Base-by-base conservation (phyloP, 2,113 vertebrate genomes). In the Electrona antarctica region DNA sequence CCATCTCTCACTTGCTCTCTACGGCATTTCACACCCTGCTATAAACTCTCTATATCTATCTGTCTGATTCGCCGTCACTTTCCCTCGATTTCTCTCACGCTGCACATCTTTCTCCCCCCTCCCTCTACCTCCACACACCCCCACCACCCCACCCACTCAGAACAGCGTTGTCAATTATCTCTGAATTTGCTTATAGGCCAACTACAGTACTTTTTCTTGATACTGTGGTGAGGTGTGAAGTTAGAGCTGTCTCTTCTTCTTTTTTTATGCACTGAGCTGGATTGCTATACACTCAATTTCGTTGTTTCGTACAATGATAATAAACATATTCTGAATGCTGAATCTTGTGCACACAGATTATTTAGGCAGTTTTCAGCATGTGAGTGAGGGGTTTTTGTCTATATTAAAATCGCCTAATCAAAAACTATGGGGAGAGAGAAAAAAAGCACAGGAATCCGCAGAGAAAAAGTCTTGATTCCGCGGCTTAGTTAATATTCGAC, bases 101-200 rank as follows among this genome's bases (percentile, higher is more conserved):
- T 41, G 33, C 33, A 41, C 33, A 41, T 41, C 33, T 41, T 41
- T 33, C 29, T 33, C 29, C 29, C 29, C 4, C 73, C 65, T 69
- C 28, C n/a, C 45, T 48, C 41, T 12, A 51, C 6, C 66, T 45
- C 61, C 8, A 4, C 8, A 0, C 54, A 6, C 63, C 59, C 28
- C 59, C 58, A 12, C 59, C 28, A 29, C 73, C 76, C 64, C 33
- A 41, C 80, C 76, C 84, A 62, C 80, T 77, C 78, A 60, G 51
- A 83, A 67, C 15, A 63, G 81, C 77, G 79, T 74, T 81, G 85
- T 91, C 88, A 90, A 84, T 91, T 89, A 91, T 80, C 85, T 87
- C 81, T 85, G 88, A 84, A 90, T 89, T 73, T 81, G 48, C 81
- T 87, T 80, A 72, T 61, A 45, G 29, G 52, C 29, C 33, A 51